Conservation (phyloP, 2,888 invertebrate genomes). For the Mesorhabditis spiculigera region DNA sequence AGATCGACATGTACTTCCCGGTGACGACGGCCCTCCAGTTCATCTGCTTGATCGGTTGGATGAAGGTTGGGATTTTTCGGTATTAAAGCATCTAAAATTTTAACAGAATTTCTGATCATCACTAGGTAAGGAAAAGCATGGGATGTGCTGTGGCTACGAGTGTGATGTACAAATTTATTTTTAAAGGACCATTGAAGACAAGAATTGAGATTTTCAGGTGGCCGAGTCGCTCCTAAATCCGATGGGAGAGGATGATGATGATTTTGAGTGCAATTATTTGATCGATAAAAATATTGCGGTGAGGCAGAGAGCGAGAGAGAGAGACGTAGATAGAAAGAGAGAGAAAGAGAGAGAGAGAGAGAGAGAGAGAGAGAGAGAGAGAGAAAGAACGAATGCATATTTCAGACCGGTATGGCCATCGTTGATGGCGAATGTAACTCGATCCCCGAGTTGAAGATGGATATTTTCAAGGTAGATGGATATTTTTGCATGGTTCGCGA, state of each 20-base stretch:
- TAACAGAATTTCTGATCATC: no score
- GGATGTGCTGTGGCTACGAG: no score
- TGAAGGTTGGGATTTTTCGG: constrained; percentile 14
- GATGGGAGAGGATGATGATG: constrained; percentile 34
- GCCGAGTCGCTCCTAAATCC: constrained; percentile 37
- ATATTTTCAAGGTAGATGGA: constrained; percentile 18
- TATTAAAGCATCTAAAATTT: no score
- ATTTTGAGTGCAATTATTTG: constrained; percentile 40
- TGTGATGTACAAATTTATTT: no score
- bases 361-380: no score
- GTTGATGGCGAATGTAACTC: constrained; percentile 26
- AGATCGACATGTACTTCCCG: constrained; percentile 28
- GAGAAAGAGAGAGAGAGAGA: no score
- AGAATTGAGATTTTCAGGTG: constrained; percentile 12
- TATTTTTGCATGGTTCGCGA: no score
- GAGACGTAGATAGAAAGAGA: background rate
- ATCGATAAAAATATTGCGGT: constrained; percentile 42
- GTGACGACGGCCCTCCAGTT: constrained; percentile 32
- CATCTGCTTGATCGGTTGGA: constrained; percentile 35
- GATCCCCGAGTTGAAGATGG: constrained; percentile 23
- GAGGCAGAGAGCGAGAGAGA: no score
- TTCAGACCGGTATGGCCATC: constrained; percentile 38
- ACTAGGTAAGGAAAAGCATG: no score
- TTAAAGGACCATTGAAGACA: no score
- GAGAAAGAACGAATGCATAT: background rate